phyloP scores from a whole-genome alignment of 1,140 invertebrate genomes.

The Panagrolaimus sp. region DNA sequence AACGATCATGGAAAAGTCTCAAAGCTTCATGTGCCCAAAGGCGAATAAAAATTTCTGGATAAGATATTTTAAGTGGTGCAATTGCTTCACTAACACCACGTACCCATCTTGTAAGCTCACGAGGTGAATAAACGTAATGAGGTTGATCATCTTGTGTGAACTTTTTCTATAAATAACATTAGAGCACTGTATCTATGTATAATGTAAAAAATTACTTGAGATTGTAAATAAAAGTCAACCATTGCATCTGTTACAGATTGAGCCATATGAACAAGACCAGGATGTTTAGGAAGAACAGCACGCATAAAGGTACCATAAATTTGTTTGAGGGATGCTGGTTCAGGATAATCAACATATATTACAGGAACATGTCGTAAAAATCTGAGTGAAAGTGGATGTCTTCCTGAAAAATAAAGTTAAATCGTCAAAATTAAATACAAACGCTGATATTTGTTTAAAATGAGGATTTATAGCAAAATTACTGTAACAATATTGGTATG shows the following conservation, averaged over 20 bases:
- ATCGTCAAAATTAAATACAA: no score
- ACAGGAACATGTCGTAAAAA: conserved; percentile 86
- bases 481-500: no score
- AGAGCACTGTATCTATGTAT: no score
- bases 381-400: conserved; percentile 90
- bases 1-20: conserved; percentile 81
- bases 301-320: conserved; percentile 97
- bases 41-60: conserved; percentile 85
- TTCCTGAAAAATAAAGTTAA: conserved; percentile 65
- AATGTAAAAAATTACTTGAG: conserved; percentile 65
- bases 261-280: conserved; percentile 79
- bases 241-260: conserved; percentile 95
- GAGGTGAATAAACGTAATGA: conserved; percentile 98
- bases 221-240: conserved; percentile 95
- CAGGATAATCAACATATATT: conserved; percentile 98
- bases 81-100: conserved; percentile 98
- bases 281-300: conserved; percentile 88
- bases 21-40: conserved; percentile 98
- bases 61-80: conserved; percentile 77
- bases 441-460: no score
- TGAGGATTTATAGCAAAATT: no score
- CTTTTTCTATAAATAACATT: conserved; percentile 66
- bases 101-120: conserved; percentile 99
- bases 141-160: conserved; percentile 99
- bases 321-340: conserved; percentile 76